Base-by-base conservation (phyloP, 2,113 vertebrate genomes). In the Sardina pilchardus region DNA sequence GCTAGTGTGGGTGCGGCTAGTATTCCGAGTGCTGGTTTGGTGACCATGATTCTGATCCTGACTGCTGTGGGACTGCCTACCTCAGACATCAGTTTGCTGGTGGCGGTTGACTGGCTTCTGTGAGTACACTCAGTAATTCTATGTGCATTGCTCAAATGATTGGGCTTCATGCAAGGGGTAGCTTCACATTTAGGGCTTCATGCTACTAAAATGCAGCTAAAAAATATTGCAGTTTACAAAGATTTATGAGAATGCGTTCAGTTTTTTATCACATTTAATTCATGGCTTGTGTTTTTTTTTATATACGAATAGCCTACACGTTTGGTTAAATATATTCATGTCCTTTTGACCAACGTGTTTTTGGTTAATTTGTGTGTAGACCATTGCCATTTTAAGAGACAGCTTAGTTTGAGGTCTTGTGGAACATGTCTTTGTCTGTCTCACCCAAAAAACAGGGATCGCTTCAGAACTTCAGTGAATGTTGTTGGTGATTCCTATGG, bases 401-500 rank as follows among this genome's bases (percentile, higher is more conserved):
- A 67, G 26, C 1, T 19, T 50, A 59, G 48, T 78, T 34, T 78
- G 71, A 78, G 71, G 71, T 34, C 71, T 34, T 81, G 71, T 82
- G 2, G 16, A 26, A 24, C 85, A 26, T 81, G 34, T 83, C 53
- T 4, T 30, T 82, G 48, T 80, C 81, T 85, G 81, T 21, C 78
- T 84, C 84, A 81, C 48, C 82, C 34, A 34, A 83, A 81, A 85
- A 71, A 88, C 91, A 99, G 98, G 91, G 98, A 99, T 92, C 96
- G 98, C 56, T 99, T 99, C 95, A 96, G 98, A 89, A 99, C 98
- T 0, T 99, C 98, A 0, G 98, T 99, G 87, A 99, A 99, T 82
- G 98, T 99, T 7, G 96, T 99, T 1, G 98, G 98, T 0, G 98
- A 99, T 89, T 99, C 98, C 1, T 99, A 97, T 6, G 98, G 98